Evolutionary conservation across 1,140 invertebrate genomes (phyloP).

Genomic region (Proctacanthus coquilletti): DNA sequence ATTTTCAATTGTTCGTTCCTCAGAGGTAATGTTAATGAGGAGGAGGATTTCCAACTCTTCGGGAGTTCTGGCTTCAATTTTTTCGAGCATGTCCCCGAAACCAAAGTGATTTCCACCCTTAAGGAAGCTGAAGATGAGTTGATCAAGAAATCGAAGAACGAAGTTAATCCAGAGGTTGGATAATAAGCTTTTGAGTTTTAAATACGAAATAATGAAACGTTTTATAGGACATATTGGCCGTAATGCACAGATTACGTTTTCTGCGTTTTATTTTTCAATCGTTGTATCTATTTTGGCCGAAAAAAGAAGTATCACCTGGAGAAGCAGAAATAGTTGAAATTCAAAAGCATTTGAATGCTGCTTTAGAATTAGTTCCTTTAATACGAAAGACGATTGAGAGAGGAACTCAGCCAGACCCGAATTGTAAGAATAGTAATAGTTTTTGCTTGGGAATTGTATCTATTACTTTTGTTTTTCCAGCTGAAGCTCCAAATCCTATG

Average conservation of each 20-base stretch:
- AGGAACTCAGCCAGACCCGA: slow-evolving; percentile 57
- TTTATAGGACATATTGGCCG: slow-evolving; percentile 31
- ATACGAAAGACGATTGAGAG: slow-evolving; percentile 60
- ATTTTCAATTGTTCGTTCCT: slow-evolving; percentile 6
- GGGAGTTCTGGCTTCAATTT: slow-evolving; percentile 85
- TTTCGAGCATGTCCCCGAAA: slow-evolving; percentile 64
- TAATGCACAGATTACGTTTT: slow-evolving; percentile 71
- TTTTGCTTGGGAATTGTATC: not conserved
- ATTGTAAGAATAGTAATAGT: slow-evolving; percentile 38
- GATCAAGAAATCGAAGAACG: slow-evolving; percentile 51
- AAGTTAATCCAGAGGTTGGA: slow-evolving; percentile 32
- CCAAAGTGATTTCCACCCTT: slow-evolving; percentile 63
- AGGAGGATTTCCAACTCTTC: slow-evolving; percentile 87
- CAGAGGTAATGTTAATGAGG: slow-evolving; percentile 74
- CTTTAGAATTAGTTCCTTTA: slow-evolving; percentile 59
- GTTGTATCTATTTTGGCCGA: slow-evolving; percentile 48
- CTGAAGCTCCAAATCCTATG: slow-evolving; percentile 45
- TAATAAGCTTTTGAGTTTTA: no score
- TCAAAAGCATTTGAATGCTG: slow-evolving; percentile 46
- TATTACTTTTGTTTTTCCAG: slow-evolving; percentile 21
- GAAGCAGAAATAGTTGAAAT: slow-evolving; percentile 47
- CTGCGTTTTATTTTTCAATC: slow-evolving; percentile 72
- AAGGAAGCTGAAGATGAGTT: slow-evolving; percentile 87
- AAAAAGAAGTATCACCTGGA: slow-evolving; percentile 35
- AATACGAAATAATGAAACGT: no score